phyloP scores from a whole-genome alignment of 2,113 vertebrate genomes.

The Ammodytes dubius region DNA sequence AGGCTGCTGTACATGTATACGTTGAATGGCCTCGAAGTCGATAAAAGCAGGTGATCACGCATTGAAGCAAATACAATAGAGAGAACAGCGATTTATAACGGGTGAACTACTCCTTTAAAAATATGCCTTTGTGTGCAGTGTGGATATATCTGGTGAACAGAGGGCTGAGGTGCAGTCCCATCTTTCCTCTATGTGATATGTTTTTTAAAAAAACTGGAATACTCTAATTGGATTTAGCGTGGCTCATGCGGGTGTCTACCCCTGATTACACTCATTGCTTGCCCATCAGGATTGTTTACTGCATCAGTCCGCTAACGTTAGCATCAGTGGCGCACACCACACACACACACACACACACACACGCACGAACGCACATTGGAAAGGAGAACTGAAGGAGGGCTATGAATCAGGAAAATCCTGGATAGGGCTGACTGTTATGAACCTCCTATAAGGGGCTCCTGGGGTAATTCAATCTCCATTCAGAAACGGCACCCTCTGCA shows the following conservation, averaged over 20 bases:
- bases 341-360: conserved; percentile 17
- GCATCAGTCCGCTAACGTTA: conserved; percentile 51
- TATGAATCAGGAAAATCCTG: conserved; percentile 61
- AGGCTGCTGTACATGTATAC: background rate
- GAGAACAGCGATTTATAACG: background rate
- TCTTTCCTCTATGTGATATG: conserved; percentile 44
- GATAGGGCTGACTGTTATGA: conserved; percentile 59
- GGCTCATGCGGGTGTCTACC: conserved; percentile 53
- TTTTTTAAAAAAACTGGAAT: conserved; percentile 48
- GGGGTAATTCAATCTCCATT: conserved; percentile 74
- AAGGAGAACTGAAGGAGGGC: conserved; percentile 11
- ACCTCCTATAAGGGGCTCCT: conserved; percentile 54
- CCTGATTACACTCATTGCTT: conserved; percentile 61
- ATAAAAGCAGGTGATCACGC: background rate
- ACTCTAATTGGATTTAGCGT: conserved; percentile 62
- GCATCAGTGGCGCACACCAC: conserved; percentile 17
- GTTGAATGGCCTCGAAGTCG: too few species aligned
- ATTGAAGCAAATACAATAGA: background rate
- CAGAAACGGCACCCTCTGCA: conserved; percentile 48
- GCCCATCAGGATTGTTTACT: conserved; percentile 67
- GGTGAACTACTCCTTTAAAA: background rate
- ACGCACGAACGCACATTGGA: conserved; percentile 10
- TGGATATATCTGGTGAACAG: background rate
- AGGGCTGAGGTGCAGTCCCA: conserved; percentile 28
- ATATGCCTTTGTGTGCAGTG: background rate